Base-by-base conservation (phyloP, 2,797 vertebrate genomes). In the Protosalanx chinensis region DNA sequence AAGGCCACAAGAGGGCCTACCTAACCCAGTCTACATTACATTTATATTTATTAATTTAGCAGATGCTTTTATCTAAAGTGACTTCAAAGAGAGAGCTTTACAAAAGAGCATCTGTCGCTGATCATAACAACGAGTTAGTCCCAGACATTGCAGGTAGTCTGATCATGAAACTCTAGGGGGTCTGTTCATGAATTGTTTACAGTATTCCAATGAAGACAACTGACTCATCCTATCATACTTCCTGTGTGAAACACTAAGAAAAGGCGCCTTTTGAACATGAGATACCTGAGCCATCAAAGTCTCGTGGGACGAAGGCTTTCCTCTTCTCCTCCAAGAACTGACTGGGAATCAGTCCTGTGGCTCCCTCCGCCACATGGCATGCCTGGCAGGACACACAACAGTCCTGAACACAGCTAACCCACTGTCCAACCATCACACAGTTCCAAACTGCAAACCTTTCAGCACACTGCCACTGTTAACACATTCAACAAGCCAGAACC, bases 301-400 rank as follows among this genome's bases (percentile, higher is more conserved):
- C 97, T 86, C 94, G 93, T 57, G 96, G 95, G 81, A 98, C 96
- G 84, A 98, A 99, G 12, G 97, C 97, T 91, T 99, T 99, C 80
- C 97, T 95, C 86, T 99, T 99, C 91, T 99, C 98, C 85, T 99
- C 97, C 83, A 99, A 84, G 87, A 98, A 98, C 88, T 99, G 97
- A 88, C 98, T 99, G 81, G 98, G 98, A 81, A 99, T 96, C 76
- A 99, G 94, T 58, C 98, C 97, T 12, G 96, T 97, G 10, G 94
- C 96, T 68, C 96, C 95, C 51, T 92, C 95, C 84, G 94, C 95
- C 66, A 97, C 88, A 70, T 98, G 95, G 85, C 95, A 96, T n/a
- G 97, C 97, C 97, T 98, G 84, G 29, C 18, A 68, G 18, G 74
- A 64, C 37, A 58, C 15, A 57, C 20, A 64, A n/a, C 71, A 72